phyloP scores from a whole-genome alignment of 2,797 vertebrate species.

The Naso thynnoides region DNA sequence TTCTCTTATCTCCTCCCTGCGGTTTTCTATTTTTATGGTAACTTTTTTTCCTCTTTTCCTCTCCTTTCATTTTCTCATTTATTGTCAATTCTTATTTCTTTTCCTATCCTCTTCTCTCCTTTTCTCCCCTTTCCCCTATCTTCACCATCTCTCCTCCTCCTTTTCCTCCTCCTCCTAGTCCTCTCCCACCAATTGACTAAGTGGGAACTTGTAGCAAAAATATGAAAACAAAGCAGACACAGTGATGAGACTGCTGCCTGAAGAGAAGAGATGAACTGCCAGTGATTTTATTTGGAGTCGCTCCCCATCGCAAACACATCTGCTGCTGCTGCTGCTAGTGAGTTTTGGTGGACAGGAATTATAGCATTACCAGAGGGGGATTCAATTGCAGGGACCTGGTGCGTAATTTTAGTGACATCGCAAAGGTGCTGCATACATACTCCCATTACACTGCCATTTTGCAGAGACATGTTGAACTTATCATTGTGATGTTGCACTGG shows the following conservation, averaged over 20 bases:
- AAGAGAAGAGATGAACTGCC: conserved; percentile 52
- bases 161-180: conserved; percentile 55
- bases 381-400: conserved; percentile 52
- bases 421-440: conserved; percentile 37
- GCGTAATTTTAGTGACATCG: conserved; percentile 44
- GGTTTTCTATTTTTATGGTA: no score
- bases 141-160: no score
- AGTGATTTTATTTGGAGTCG: conserved; percentile 26
- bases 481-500: conserved; percentile 42
- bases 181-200: conserved; percentile 68
- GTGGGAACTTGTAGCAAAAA: conserved; percentile 78
- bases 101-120: no score
- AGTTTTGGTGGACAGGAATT: conserved; percentile 36
- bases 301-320: conserved; percentile 12
- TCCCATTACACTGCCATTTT: conserved; percentile 51
- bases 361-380: conserved; percentile 40
- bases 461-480: conserved; percentile 48
- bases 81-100: no score
- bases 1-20: no score
- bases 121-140: no score
- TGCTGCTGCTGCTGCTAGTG: conserved; percentile 29
- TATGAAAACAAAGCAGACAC: conserved; percentile 70
- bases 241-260: conserved; percentile 47
- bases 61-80: no score
- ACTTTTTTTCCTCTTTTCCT: no score